phyloP scores from a whole-genome alignment of 2,113 vertebrate species.

The Dinomys branickii region DNA sequence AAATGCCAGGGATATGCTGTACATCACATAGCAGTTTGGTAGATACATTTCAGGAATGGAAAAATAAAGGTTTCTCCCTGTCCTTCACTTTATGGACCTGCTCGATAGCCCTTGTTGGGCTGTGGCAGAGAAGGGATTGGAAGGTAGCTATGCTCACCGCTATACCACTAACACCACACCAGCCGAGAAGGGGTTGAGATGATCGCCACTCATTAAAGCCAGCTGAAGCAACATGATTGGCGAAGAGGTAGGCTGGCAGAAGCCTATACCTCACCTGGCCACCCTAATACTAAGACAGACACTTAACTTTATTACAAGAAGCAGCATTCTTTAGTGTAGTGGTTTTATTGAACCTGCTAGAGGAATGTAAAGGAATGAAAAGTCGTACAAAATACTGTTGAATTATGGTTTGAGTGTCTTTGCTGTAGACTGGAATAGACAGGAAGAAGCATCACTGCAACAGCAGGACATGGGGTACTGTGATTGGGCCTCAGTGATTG shows the following conservation, averaged over 20 bases:
- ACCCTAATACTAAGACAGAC: not conserved
- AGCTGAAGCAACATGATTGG: not conserved
- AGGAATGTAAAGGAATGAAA: not conserved
- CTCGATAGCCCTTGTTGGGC: not conserved
- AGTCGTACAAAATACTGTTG: not conserved
- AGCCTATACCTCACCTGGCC: not conserved
- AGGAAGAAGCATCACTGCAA: not conserved
- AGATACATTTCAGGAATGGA: not conserved
- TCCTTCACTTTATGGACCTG: not conserved
- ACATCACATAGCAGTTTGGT: not conserved
- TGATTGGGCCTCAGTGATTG: not conserved
- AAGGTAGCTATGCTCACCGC: too few species aligned
- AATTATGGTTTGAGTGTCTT: not conserved
- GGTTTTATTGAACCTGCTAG: not conserved
- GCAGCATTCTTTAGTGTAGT: not conserved
- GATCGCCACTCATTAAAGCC: not conserved
- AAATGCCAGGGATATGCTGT: not conserved
- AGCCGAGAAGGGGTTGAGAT: rapidly evolving
- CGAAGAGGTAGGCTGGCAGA: too few species aligned
- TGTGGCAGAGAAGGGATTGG: rapidly evolving
- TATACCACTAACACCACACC: too few species aligned
- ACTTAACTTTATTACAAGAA: not conserved
- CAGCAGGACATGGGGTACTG: not conserved
- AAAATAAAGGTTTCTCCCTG: not conserved
- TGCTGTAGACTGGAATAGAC: not conserved